Base-by-base conservation (phyloP, 37 sponge, comb jelly and placozoan species). In the Geodia barretti region DNA sequence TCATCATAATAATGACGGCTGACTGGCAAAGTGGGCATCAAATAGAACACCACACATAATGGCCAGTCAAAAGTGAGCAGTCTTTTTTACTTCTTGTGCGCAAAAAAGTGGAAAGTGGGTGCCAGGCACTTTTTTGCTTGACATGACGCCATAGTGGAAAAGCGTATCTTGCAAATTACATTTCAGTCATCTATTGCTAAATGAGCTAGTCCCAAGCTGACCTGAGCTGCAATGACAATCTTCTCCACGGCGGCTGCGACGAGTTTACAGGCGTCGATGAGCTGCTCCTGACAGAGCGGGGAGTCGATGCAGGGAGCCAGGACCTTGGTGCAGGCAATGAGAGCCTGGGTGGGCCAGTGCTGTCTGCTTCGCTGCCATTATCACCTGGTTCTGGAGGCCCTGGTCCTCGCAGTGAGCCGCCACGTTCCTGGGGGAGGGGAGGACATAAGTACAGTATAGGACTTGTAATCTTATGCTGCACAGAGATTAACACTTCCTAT, bases 331-430 rank as follows among this genome's bases (percentile, higher is more conserved):
- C 71, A 83, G 21, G 77, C 73, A 17, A 79, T 59, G 32, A 85
- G 72, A 3, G 62, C 84, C 29, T 90, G 87, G 11, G 93, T 97
- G 42, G 41, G 93, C 93, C 30, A 92, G 72, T 9, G 98, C 98
- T 20, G 98, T 95, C 77, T 88, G 89, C 41, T 97, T 93, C 54
- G 92, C 94, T 0, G 90, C 90, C 42, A 76, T 41, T 43, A 59
- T 28, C 32, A 68, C 20, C 9, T 28, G 20, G 20, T 28, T 33
- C 33, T 68, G 33, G 20, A 68, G 33, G 33, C 31, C 4, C 33
- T 30, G 68, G 34, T 95, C 95, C 21, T 91, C 92, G 83, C 95
- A 95, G 77, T 83, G 85, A 41, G 86, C 78, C 14, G 95, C 92
- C 17, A 95, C 92, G 64, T 78, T 88, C 69, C 86, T 63, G 54